Percentiles rank a stretch among this genome's conserved stretches.
These are phyloP conservation scores for Alloscopus bannaensis DNA, from an alignment of 2,888 invertebrate species.

Conservation along the genomic window DNA sequence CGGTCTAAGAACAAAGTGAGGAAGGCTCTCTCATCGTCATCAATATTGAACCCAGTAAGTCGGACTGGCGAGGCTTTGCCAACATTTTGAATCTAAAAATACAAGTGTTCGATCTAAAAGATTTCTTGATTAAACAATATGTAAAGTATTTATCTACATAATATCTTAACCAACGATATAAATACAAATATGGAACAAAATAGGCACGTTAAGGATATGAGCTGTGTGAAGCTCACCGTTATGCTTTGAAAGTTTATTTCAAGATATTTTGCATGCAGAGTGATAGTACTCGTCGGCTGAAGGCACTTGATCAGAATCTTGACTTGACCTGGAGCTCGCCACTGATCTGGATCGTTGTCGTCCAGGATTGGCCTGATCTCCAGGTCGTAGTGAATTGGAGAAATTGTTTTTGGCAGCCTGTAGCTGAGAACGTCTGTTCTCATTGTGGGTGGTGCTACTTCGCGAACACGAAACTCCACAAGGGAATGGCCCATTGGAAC, in stretches of 20 bases:
- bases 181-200: too few species aligned
- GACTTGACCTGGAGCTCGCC: conserved; percentile 12
- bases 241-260: neutral
- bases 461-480: neutral
- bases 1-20: conserved; percentile 19
- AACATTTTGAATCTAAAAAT: too few species aligned
- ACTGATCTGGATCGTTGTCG: neutral
- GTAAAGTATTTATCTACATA: too few species aligned
- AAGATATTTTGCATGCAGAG: conserved; percentile 10
- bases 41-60: too few species aligned
- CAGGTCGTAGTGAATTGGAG: conserved; percentile 27
- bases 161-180: too few species aligned
- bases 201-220: too few species aligned
- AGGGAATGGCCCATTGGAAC: neutral
- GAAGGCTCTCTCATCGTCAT: conserved; percentile 16
- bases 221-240: neutral
- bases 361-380: conserved; percentile 24
- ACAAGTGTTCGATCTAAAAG: too few species aligned
- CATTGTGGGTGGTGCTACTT: neutral
- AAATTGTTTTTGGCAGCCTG: conserved; percentile 7
- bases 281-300: conserved; percentile 6
- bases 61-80: neutral
- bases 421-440: neutral
- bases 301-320: conserved; percentile 8
- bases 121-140: too few species aligned